Percentiles rank a stretch among this genome's conserved stretches.
Evolutionary conservation across 2,113 vertebrate genomes (phyloP).

Genomic region (Crotalus horridus): DNA sequence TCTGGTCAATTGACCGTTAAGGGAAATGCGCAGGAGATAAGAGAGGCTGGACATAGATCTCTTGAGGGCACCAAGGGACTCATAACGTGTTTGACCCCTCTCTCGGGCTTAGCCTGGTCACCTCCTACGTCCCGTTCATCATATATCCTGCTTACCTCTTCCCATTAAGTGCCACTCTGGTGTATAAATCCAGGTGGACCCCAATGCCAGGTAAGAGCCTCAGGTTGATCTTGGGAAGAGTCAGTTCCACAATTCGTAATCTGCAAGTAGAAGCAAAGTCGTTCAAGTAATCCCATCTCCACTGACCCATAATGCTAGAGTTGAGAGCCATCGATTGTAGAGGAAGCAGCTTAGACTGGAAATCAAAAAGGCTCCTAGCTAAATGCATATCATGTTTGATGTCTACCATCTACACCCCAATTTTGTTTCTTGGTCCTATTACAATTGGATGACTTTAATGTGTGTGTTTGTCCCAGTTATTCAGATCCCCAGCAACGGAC

Average conservation of each 20-base stretch:
- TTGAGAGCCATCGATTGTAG: background rate
- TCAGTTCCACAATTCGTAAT: conserved; percentile 56
- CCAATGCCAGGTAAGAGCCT: conserved; percentile 57
- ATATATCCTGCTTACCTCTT: conserved; percentile 25
- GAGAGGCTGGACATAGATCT: too few relatives aligned
- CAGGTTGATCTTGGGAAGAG: conserved; percentile 57
- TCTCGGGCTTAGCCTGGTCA: too few relatives aligned
- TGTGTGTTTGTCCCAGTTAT: background rate
- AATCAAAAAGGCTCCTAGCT: background rate
- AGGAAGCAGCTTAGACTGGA: background rate
- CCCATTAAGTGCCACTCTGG: conserved; percentile 50
- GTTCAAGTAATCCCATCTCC: fast-evolving
- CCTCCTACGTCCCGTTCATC: background rate
- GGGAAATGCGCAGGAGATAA: too few relatives aligned
- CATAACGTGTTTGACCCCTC: too few relatives aligned
- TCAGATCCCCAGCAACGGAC: background rate
- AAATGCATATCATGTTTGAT: background rate
- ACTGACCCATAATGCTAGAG: background rate
- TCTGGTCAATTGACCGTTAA: too few relatives aligned
- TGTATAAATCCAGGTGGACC: conserved; percentile 52
- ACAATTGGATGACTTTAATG: background rate
- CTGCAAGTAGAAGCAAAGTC: conserved; percentile 31
- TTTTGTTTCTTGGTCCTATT: background rate
- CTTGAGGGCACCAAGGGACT: too few relatives aligned
- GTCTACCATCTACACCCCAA: too few relatives aligned